These are phyloP conservation scores for Ceraclea dissimilis DNA, from an alignment of 2,888 invertebrate species.

Conservation along the genomic window DNA sequence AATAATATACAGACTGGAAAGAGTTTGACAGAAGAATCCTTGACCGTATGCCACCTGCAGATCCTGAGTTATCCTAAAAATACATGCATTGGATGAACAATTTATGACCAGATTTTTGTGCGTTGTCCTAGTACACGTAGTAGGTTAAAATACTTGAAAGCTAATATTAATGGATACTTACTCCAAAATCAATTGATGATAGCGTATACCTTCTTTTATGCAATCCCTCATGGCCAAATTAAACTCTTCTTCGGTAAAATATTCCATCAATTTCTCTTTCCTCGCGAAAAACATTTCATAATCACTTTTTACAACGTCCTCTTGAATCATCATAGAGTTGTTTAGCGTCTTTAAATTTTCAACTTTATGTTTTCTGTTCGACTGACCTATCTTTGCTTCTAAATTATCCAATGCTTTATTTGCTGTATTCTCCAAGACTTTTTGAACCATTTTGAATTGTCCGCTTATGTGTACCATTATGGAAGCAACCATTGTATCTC, in stretches of 20 bases:
- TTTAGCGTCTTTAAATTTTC: too few relatives aligned
- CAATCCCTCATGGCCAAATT: slow-evolving; percentile 15
- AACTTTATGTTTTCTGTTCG: too few relatives aligned
- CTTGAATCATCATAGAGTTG: neutral
- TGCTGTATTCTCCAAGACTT: slow-evolving; percentile 15
- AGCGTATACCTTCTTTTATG: slow-evolving; percentile 19
- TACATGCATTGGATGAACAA: too few relatives aligned
- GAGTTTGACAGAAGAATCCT: slow-evolving; percentile 20
- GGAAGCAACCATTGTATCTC: slow-evolving; percentile 24
- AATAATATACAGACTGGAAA: slow-evolving; percentile 23
- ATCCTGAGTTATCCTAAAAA: slow-evolving; percentile 21
- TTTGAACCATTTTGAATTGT: slow-evolving; percentile 24
- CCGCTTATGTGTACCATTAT: slow-evolving; percentile 24
- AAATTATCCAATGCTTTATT: slow-evolving; percentile 16
- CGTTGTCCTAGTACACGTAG: too few relatives aligned
- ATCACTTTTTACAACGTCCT: neutral
- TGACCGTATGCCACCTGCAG: slow-evolving; percentile 19
- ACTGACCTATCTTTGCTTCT: neutral
- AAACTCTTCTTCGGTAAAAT: slow-evolving; percentile 20
- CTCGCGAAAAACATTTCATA: slow-evolving; percentile 2
- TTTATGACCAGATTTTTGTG: too few relatives aligned
- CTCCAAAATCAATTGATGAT: slow-evolving; percentile 21
- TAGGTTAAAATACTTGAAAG: too few relatives aligned
- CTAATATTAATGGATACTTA: too few relatives aligned
- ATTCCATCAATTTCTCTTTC: slow-evolving; percentile 8